Evolutionary conservation across 2,113 vertebrate species (phyloP).

Genomic region (Formicarius rufipectus): DNA sequence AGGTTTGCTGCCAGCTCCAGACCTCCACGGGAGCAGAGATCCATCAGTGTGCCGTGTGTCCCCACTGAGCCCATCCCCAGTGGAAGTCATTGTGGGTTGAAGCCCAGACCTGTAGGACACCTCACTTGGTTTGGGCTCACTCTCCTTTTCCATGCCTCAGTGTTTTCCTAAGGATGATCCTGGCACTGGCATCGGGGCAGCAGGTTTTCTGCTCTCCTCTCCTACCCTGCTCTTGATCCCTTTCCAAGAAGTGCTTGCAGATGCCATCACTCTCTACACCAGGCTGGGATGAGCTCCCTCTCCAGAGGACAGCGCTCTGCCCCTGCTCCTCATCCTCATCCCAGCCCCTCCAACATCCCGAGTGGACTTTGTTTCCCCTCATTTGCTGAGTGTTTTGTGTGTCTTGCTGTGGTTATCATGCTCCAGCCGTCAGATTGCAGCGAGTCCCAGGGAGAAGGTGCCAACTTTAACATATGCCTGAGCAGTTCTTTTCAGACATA

Average conservation of each 20-base stretch:
- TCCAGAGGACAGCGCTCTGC: not conserved
- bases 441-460: conserved; percentile 53
- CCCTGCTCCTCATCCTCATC: not conserved
- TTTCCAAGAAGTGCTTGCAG: not conserved
- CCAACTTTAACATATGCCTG: conserved; percentile 67
- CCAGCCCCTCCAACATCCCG: rapidly evolving
- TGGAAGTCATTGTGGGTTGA: not conserved
- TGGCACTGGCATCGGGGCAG: not conserved
- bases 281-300: not conserved
- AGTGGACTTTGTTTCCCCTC: conserved; percentile 45
- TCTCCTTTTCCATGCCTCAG: rapidly evolving
- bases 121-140: not conserved
- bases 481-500: conserved; percentile 67
- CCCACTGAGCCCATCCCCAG: not conserved
- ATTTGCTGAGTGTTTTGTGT: not conserved
- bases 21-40: rapidly evolving
- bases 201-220: not conserved
- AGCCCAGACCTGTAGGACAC: not conserved
- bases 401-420: not conserved
- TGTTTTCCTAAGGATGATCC: not conserved
- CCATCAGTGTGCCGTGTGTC: rapidly evolving
- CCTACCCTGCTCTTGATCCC: not conserved
- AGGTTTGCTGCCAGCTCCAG: not conserved
- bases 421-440: conserved; percentile 48
- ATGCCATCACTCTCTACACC: rapidly evolving